phyloP scores from a whole-genome alignment of 1,140 invertebrate species.

The Calliphora vicina region DNA sequence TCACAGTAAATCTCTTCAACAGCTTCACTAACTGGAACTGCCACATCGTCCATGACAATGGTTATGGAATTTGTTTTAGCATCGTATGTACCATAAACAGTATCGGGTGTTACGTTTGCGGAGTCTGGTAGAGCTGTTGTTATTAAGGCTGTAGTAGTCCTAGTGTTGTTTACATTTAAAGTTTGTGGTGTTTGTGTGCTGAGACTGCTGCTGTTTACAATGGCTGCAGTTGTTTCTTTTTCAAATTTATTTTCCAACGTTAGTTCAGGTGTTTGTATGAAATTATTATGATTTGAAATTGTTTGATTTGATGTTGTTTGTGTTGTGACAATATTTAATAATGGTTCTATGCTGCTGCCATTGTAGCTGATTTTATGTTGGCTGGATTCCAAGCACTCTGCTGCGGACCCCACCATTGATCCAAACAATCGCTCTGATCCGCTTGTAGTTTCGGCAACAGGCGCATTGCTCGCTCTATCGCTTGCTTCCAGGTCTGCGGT shows the following conservation, averaged over 20 bases:
- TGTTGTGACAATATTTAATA: too few relatives aligned
- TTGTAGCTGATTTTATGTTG: slow-evolving; percentile 64
- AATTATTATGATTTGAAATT: not conserved
- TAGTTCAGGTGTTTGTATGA: slow-evolving; percentile 15
- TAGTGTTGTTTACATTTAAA: slow-evolving; percentile 24
- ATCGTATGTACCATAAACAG: slow-evolving; percentile 75
- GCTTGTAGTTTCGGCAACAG: slow-evolving; percentile 62
- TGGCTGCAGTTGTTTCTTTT: slow-evolving; percentile 47
- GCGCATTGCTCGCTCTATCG: slow-evolving; percentile 66
- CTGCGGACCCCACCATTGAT: slow-evolving; percentile 80
- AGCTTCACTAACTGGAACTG: slow-evolving; percentile 67
- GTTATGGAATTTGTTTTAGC: slow-evolving; percentile 77
- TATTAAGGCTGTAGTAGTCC: slow-evolving; percentile 37
- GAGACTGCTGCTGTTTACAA: slow-evolving; percentile 47
- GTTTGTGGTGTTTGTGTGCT: slow-evolving; percentile 43
- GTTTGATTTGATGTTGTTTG: not conserved
- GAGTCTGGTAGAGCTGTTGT: slow-evolving; percentile 47
- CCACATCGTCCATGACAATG: slow-evolving; percentile 72
- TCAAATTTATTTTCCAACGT: slow-evolving; percentile 42
- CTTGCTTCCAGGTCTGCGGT: slow-evolving; percentile 74
- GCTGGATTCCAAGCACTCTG: slow-evolving; percentile 82
- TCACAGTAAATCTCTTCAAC: slow-evolving; percentile 61
- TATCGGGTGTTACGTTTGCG: slow-evolving; percentile 64
- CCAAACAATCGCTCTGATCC: slow-evolving; percentile 58
- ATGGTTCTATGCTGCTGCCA: slow-evolving; percentile 33